Evolutionary conservation across 2,797 vertebrate genomes (phyloP).

Genomic region (Manis javanica): DNA sequence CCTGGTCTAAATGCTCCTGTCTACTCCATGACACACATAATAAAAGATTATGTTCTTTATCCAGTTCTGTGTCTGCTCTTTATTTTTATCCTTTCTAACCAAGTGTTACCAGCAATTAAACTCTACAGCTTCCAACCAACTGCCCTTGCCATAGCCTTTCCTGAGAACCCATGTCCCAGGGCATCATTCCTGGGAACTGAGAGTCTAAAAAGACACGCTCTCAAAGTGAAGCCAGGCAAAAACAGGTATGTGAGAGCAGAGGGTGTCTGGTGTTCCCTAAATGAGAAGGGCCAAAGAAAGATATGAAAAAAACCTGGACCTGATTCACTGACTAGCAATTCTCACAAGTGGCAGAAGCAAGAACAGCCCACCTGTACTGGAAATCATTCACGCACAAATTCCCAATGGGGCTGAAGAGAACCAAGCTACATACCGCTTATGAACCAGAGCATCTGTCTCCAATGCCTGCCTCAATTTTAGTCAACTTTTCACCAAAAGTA

Average conservation of each 20-base stretch:
- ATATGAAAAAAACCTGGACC: not conserved
- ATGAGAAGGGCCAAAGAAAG: not conserved
- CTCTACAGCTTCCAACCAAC: not conserved
- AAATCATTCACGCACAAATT: not conserved
- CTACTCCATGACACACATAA: not conserved
- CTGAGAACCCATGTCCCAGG: not conserved
- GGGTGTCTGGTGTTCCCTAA: not conserved
- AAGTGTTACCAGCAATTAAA: slow-evolving; percentile 10
- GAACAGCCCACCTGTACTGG: not conserved
- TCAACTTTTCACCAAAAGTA: slow-evolving; percentile 29
- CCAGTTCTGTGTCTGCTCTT: not conserved
- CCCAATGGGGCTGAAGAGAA: not conserved
- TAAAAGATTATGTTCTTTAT: not conserved
- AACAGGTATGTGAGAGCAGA: not conserved
- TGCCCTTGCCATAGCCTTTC: not conserved
- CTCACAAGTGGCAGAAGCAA: not conserved
- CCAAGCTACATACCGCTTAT: not conserved
- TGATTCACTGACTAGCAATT: not conserved
- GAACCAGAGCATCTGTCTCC: not conserved
- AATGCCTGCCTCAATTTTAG: not conserved
- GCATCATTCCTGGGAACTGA: not conserved
- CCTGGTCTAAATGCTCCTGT: not conserved
- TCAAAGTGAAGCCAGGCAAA: not conserved
- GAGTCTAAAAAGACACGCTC: not conserved
- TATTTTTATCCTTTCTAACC: slow-evolving; percentile 42